These are phyloP conservation scores for Mesocricetus auratus DNA, from an alignment of 2,113 vertebrate species.

Conservation along the genomic window DNA sequence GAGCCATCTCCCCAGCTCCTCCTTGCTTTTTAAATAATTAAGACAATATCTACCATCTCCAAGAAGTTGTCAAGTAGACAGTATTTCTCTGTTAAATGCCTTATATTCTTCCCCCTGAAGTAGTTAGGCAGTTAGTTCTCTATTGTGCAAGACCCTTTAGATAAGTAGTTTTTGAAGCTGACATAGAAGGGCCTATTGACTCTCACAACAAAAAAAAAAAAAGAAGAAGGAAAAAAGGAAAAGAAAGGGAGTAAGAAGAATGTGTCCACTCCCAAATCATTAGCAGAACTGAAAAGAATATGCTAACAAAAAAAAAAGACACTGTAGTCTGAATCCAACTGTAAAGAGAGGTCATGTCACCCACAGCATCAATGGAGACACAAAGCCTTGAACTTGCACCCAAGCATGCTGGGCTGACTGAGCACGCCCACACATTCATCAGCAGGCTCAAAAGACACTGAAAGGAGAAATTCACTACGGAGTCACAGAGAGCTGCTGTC, in stretches of 20 bases:
- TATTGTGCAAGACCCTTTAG: slow-evolving; percentile 72
- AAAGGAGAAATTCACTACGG: slow-evolving; percentile 60
- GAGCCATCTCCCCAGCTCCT: background rate
- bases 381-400: slow-evolving; percentile 78
- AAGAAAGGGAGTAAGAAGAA: slow-evolving; percentile 65
- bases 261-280: slow-evolving; percentile 79
- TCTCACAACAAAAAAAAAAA: slow-evolving; percentile 73
- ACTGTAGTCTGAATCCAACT: slow-evolving; percentile 62
- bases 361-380: slow-evolving; percentile 60
- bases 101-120: slow-evolving; percentile 53
- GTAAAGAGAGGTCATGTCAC: slow-evolving; percentile 70
- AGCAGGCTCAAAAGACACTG: background rate
- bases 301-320: slow-evolving; percentile 74
- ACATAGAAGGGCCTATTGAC: slow-evolving; percentile 71
- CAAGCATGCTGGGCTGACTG: slow-evolving; percentile 65
- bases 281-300: slow-evolving; percentile 80
- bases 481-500: slow-evolving; percentile 19
- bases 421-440: slow-evolving; percentile 53
- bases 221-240: background rate
- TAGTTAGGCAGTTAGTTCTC: slow-evolving; percentile 63
- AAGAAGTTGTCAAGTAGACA: slow-evolving; percentile 54
- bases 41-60: background rate
- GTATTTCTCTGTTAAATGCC: slow-evolving; percentile 51
- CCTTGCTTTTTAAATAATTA: slow-evolving; percentile 56
- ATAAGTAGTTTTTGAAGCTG: slow-evolving; percentile 76